A percentile compares a stretch with the other conserved stretches of the same genome.
phyloP scores from a whole-genome alignment of 2,888 invertebrate genomes.

The Loripinus fragilis region DNA sequence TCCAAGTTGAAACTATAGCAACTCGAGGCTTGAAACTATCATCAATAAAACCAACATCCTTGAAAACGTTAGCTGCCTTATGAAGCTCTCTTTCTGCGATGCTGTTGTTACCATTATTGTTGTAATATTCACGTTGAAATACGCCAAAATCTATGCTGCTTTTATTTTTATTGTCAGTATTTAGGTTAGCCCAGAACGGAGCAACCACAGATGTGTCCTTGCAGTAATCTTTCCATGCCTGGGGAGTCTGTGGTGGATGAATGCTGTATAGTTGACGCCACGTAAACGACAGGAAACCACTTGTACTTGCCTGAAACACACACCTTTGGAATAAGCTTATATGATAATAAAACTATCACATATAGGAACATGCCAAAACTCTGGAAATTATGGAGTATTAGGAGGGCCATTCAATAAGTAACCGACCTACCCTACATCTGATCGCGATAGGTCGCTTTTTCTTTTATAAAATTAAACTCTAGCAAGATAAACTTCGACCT shows the following conservation, averaged over 20 bases:
- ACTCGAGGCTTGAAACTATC: not conserved
- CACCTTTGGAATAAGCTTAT: too few species aligned
- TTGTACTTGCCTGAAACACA: slow-evolving; percentile 3
- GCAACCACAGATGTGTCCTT: not conserved
- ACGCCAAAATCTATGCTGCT: not conserved
- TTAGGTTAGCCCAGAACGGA: not conserved
- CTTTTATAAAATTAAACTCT: too few species aligned
- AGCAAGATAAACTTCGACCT: too few species aligned
- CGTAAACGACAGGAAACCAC: not conserved
- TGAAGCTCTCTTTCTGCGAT: not conserved
- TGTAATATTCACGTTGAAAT: not conserved
- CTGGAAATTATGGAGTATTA: too few species aligned
- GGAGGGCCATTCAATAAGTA: too few species aligned
- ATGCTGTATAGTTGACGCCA: not conserved
- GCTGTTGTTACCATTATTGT: not conserved
- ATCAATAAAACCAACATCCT: not conserved
- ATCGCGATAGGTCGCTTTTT: too few species aligned
- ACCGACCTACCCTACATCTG: too few species aligned
- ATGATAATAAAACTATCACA: too few species aligned
- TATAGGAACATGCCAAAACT: too few species aligned
- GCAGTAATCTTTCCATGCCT: slow-evolving; percentile 5
- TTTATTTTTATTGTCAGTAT: not conserved
- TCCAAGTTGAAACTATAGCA: not conserved
- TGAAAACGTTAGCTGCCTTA: not conserved
- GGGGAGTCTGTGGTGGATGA: slow-evolving; percentile 8